Conservation (phyloP, 2,888 invertebrate species). For the Lycophotia porphyrea region DNA sequence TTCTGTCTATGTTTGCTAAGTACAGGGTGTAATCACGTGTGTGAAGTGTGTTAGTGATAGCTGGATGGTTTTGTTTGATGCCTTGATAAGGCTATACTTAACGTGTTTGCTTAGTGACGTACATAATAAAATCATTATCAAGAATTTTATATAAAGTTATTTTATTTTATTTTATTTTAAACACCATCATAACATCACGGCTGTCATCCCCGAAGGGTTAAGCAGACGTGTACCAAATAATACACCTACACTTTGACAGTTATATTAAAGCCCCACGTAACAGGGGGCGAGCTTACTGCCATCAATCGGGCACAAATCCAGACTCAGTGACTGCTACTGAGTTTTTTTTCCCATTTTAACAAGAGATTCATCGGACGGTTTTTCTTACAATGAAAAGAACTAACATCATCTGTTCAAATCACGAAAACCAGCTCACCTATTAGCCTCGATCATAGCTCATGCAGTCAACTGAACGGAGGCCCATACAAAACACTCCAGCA, state of each 20-base stretch:
- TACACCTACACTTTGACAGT: neutral
- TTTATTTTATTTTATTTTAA: neutral
- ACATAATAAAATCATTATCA: neutral
- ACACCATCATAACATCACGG: neutral
- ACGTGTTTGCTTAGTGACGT: neutral
- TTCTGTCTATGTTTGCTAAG: slow-evolving; percentile 32
- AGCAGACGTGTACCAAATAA: neutral
- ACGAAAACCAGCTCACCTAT: neutral
- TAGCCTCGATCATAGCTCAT: slow-evolving; percentile 37
- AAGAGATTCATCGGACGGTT: neutral
- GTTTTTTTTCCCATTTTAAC: neutral
- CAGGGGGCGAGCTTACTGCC: neutral
- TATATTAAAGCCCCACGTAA: neutral
- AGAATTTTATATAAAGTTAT: neutral
- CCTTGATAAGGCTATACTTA: neutral
- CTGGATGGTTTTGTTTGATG: slow-evolving; percentile 15
- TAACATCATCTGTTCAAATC: neutral
- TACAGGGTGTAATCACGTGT: slow-evolving; percentile 22
- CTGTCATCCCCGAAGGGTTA: neutral
- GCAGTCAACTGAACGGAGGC: slow-evolving; percentile 41
- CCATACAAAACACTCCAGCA: slow-evolving; percentile 64
- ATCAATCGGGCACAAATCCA: neutral
- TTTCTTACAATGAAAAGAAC: neutral
- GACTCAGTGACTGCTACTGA: neutral
- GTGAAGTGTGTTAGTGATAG: slow-evolving; percentile 6